Conservation (phyloP, 2,888 invertebrate genomes). For the Aspidiotus rigidus region DNA sequence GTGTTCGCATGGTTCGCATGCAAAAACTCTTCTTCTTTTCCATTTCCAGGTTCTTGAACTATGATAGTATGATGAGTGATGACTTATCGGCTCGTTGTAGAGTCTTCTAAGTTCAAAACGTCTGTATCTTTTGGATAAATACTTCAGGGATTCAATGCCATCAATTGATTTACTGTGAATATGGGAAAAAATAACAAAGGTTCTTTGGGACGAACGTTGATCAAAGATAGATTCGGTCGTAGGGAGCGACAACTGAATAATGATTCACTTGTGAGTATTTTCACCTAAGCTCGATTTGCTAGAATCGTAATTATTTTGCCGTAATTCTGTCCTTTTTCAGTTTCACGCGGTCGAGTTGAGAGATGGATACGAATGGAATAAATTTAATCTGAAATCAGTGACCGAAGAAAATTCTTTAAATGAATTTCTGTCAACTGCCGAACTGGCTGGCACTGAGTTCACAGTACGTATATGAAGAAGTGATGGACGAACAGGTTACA, state of each 20-base stretch:
- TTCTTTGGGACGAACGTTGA: conserved; percentile 57
- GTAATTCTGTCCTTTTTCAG: conserved; percentile 42
- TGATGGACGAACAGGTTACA: too few relatives aligned
- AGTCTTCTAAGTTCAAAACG: too few relatives aligned
- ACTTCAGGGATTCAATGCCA: too few relatives aligned
- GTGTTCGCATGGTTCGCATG: too few relatives aligned
- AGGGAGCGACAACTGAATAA: conserved; percentile 56
- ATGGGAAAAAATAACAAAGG: conserved; percentile 69
- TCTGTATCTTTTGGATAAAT: too few relatives aligned
- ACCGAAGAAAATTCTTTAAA: conserved; percentile 94
- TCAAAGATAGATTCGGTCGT: conserved; percentile 64
- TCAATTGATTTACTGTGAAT: too few relatives aligned
- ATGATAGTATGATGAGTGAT: too few relatives aligned
- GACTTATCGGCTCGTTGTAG: too few relatives aligned
- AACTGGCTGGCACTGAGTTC: conserved; percentile 89
- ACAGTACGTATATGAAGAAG: conserved; percentile 43
- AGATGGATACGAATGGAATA: conserved; percentile 86
- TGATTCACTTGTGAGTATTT: conserved; percentile 58
- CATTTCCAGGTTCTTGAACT: too few relatives aligned
- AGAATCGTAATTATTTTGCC: not conserved
- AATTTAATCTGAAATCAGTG: conserved; percentile 80
- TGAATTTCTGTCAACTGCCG: conserved; percentile 90
- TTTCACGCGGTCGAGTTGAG: conserved; percentile 78
- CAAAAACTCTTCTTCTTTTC: too few relatives aligned
- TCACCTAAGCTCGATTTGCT: not conserved